Base-by-base conservation (phyloP, 2,797 vertebrate genomes). In the Tragopan temminckii region DNA sequence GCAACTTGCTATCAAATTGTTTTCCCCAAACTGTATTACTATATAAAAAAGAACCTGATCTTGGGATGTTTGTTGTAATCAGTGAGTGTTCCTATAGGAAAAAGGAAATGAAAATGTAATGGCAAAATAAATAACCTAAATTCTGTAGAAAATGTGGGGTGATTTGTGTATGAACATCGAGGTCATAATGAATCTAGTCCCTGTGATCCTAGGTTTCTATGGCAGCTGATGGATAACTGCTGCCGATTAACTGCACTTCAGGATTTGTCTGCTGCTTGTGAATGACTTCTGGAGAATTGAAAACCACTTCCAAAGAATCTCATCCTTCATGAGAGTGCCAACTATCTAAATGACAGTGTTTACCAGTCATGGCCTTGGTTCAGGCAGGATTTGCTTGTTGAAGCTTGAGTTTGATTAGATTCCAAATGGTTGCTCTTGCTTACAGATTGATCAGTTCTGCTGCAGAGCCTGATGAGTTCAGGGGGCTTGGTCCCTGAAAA, bases 401-500 rank as follows among this genome's bases (percentile, higher is more conserved):
- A 64, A 67, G 5, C 36, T 52, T 59, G 20, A 19, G 1, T 46
- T 33, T 21, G 61, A 42, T 19, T 63, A 19, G 12, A 45, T 18
- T 85, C 31, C 48, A 59, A 59, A 20, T 29, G 3, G 35, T 62
- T 6, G 17, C 13, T 78, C n/a, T 61, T 58, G 4, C 53, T 82
- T 76, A n/a, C 14, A 57, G 27, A 29, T 33, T 24, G 77, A 62
- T 40, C 46, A 72, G 13, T 50, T 58, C 76, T 46, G 1, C 27
- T 46, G 45, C 20, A 36, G 42, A 46, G 20, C 8, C 19, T 21
- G 38, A 77, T 72, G 77, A 78, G 21, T 80, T 77, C 29, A 63
- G 25, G 78, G 71, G 82, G 64, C 55, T 90, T 94, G 61, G 38
- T 87, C 83, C 29, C 48, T 83, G 75, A 40, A 53, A 93, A 92